Evolutionary conservation across 2,888 invertebrate genomes (phyloP).

Genomic region (Spodoptera exigua): DNA sequence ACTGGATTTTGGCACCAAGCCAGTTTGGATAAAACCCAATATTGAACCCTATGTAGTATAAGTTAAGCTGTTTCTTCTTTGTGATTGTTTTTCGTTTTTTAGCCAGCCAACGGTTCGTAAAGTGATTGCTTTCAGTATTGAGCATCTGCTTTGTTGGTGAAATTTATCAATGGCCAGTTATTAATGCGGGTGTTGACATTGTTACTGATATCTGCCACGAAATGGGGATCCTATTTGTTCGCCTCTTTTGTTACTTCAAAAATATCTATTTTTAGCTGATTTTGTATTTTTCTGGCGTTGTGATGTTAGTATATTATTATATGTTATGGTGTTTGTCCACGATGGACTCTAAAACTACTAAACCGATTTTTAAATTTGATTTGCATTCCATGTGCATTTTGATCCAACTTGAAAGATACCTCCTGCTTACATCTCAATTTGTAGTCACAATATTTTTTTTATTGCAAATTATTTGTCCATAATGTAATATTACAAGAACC

Average conservation of each 20-base stretch:
- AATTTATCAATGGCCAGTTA: conserved; percentile 54
- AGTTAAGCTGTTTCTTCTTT: conserved; percentile 50
- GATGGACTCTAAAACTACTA: too few species aligned
- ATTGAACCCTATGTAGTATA: conserved; percentile 44
- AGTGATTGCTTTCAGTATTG: conserved; percentile 63
- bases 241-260: not conserved
- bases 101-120: conserved; percentile 38
- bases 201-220: not conserved
- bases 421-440: too few species aligned
- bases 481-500: too few species aligned
- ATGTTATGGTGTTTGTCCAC: too few species aligned
- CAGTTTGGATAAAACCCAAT: conserved; percentile 50
- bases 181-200: conserved; percentile 39
- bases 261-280: too few species aligned
- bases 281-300: too few species aligned
- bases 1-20: conserved; percentile 59
- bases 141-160: conserved; percentile 56
- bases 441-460: too few species aligned
- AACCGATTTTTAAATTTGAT: too few species aligned
- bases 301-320: too few species aligned
- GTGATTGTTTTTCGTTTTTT: conserved; percentile 40
- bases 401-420: too few species aligned
- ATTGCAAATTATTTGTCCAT: too few species aligned
- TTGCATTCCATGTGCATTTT: too few species aligned
- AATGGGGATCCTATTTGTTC: not conserved